A percentile compares a stretch with the other conserved stretches of the same genome.
Evolutionary conservation across 2,797 vertebrate species (phyloP).

Genomic region (Dendrocincla fuliginosa): DNA sequence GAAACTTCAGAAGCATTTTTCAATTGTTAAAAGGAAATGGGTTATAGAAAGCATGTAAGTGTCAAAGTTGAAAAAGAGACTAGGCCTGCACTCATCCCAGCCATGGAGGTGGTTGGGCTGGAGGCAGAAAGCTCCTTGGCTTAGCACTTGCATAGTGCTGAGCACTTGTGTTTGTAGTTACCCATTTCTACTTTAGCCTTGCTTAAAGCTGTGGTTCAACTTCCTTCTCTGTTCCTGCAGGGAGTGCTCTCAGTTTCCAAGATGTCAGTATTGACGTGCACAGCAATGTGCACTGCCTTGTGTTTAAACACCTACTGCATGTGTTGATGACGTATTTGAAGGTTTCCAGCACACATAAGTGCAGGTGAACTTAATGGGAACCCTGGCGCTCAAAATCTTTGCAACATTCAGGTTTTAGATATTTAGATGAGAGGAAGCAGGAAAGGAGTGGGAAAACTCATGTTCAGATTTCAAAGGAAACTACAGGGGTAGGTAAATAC

Average conservation of each 20-base stretch:
- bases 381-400: neutral
- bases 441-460: neutral
- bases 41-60: neutral
- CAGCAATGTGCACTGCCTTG: neutral
- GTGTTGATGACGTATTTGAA: neutral
- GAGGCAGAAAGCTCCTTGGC: neutral
- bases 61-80: neutral
- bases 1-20: neutral
- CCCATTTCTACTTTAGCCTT: neutral
- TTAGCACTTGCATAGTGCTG: neutral
- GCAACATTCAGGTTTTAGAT: neutral
- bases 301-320: neutral
- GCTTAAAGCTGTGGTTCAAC: neutral
- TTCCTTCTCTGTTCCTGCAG: neutral
- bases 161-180: fast-evolving
- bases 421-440: neutral
- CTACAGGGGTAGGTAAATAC: neutral
- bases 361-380: neutral
- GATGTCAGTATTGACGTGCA: neutral
- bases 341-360: neutral
- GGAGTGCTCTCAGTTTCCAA: neutral
- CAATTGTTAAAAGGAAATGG: neutral
- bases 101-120: neutral
- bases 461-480: neutral
- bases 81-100: neutral